Evolutionary conservation across 2,113 vertebrate species (phyloP).

Genomic region (Lepus europaeus): DNA sequence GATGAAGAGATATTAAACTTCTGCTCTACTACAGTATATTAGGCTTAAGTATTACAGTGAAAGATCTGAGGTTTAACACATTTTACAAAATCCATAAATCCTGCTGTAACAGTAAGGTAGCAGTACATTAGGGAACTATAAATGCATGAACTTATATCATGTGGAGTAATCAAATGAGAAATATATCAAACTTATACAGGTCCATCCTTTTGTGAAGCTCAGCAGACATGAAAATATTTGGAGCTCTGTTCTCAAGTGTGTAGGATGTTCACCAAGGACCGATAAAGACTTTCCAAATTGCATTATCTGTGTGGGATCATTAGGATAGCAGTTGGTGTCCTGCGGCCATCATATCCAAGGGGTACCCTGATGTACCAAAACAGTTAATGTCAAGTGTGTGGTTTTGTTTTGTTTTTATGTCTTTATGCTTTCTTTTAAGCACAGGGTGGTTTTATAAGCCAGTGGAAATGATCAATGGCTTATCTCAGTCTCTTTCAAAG

Average conservation of each 20-base stretch:
- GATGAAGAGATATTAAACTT: constrained; percentile 33
- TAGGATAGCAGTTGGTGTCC: not conserved
- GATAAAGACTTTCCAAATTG: constrained; percentile 6
- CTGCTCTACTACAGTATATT: not conserved
- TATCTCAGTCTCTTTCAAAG: not conserved
- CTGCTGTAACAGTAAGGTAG: not conserved
- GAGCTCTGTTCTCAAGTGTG: not conserved
- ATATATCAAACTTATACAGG: constrained; percentile 25
- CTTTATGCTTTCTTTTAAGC: not conserved
- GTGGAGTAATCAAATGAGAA: constrained; percentile 55
- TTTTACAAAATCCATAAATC: constrained; percentile 63
- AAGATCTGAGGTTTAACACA: constrained; percentile 36
- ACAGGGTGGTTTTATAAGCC: not conserved
- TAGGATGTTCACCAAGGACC: not conserved
- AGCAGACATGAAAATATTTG: constrained; percentile 27
- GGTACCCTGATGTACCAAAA: not conserved
- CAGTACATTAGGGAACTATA: constrained; percentile 51
- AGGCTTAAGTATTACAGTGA: constrained; percentile 55
- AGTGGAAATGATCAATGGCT: not conserved
- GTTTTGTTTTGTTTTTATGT: not conserved
- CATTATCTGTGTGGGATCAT: not conserved
- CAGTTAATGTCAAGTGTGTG: not conserved
- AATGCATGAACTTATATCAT: constrained; percentile 38
- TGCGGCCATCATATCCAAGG: not conserved
- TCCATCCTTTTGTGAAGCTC: constrained; percentile 6